Base-by-base conservation (phyloP, 1,140 invertebrate genomes). In the Linepithema humile region DNA sequence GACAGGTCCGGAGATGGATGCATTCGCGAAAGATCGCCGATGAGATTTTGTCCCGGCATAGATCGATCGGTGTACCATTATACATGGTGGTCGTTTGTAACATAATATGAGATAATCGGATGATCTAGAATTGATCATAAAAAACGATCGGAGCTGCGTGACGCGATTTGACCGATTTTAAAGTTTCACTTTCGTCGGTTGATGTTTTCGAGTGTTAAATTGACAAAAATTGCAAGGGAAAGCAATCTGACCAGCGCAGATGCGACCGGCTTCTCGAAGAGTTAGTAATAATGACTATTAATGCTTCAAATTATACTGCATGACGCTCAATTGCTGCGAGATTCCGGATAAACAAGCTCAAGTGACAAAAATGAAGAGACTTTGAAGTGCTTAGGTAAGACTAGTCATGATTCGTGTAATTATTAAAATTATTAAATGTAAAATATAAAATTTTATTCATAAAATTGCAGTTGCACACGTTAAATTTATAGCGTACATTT, bases 1-100 rank as follows among this genome's bases (percentile, higher is more conserved):
- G 62, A 53, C 75, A 53, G 62, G 75, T 64, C 64, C 48, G 23
- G 64, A 80, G 75, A 80, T 80, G 64, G 64, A 80, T 80, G 75
- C 64, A n/a, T 35, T 23, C 48, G 35, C 64, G 50, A 80, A 80
- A 69, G 64, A 80, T 80, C 35, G 50, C 64, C 45, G 64, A 70
- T 10, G 26, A 80, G 75, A 80, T 80, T 70, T 55, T 38, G 38
- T 70, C 29, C 12, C 74, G 74, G 75, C 75, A 40, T 80, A 80
- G 75, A 80, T 80, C 75, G 75, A 80, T 80, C 48, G 75, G 35
- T 69, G 64, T 23, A 53, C 43, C 20, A n/a, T 67, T 43, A 35
- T 55, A 29, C 35, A n/a, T 23, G 48, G 5, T 32, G 64, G 26
- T 32, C 9, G 48, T 12, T 35, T 55, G 35, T 80, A 40, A 55